Conservation (phyloP, 2,888 invertebrate species). For the Tinea trinotella region DNA sequence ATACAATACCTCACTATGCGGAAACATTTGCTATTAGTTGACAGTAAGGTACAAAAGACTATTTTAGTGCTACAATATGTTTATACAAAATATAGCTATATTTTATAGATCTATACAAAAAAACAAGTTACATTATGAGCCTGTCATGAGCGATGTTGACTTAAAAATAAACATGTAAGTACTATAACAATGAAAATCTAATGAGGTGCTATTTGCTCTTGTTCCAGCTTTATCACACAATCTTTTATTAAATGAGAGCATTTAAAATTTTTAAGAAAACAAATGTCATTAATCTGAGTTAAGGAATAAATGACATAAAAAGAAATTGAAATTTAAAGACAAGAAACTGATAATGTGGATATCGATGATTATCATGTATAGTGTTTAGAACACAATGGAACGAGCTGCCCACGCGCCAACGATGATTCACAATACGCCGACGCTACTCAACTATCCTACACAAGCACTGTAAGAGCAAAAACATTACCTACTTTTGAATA, state of each 20-base stretch:
- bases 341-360: neutral
- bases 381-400: conserved; percentile 55
- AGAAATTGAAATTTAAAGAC: conserved; percentile 25
- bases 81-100: no score
- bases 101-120: no score
- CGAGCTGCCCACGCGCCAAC: conserved; percentile 50
- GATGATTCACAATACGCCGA: conserved; percentile 55
- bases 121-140: no score
- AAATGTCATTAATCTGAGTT: no score
- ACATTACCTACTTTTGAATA: conserved; percentile 72
- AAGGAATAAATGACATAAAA: conserved; percentile 21
- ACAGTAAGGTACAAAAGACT: neutral
- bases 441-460: conserved; percentile 38
- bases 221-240: neutral
- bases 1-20: neutral
- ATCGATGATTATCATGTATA: conserved; percentile 32
- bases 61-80: neutral
- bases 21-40: neutral
- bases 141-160: neutral
- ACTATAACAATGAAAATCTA: conserved; percentile 52
- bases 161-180: conserved; percentile 30
- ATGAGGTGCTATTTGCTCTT: conserved; percentile 39
- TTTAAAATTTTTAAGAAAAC: no score
- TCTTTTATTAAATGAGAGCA: conserved; percentile 18
- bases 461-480: conserved; percentile 47